Conservation (phyloP, 2,797 vertebrate genomes). For the Acrossocheilus fasciatus region DNA sequence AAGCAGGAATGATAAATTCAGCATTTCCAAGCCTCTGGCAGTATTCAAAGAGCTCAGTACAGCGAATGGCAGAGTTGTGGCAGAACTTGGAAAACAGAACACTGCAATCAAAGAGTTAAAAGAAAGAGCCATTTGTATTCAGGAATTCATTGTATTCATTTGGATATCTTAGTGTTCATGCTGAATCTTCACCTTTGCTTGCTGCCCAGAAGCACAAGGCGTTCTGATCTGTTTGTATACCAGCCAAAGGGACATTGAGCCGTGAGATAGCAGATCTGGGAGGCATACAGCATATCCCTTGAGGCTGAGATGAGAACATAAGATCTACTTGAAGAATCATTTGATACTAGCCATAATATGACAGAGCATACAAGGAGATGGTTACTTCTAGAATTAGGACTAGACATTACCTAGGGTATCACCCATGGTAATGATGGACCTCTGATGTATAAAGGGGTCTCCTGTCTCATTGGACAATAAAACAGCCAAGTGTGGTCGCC, state of each 20-base stretch:
- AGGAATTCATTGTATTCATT: not conserved
- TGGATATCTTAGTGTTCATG: not conserved
- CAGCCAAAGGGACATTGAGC: conserved; percentile 80
- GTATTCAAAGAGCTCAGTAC: conserved; percentile 90
- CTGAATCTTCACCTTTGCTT: conserved; percentile 81
- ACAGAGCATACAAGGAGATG: not conserved
- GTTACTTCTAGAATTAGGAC: not conserved
- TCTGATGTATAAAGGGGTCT: conserved; percentile 75
- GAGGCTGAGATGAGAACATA: conserved; percentile 75
- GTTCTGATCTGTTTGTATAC: conserved; percentile 80
- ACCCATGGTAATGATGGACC: conserved; percentile 85
- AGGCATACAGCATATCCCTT: conserved; percentile 84
- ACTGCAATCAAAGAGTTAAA: conserved; percentile 68
- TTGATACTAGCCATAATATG: not conserved
- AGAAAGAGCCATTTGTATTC: not conserved
- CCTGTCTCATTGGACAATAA: conserved; percentile 88
- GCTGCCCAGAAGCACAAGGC: conserved; percentile 86
- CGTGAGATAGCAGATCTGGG: conserved; percentile 92
- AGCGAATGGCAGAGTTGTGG: conserved; percentile 82
- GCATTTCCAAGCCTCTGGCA: conserved; percentile 83
- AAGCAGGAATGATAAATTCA: conserved; percentile 79
- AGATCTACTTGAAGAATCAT: not conserved
- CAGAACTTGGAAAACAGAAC: conserved; percentile 83
- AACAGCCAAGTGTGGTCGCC: conserved; percentile 91
- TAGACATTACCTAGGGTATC: conserved; percentile 83